Percentiles rank a stretch among this genome's conserved stretches.
phyloP scores from a whole-genome alignment of 2,888 invertebrate genomes.

The Prosopocoilus inquinatus region DNA sequence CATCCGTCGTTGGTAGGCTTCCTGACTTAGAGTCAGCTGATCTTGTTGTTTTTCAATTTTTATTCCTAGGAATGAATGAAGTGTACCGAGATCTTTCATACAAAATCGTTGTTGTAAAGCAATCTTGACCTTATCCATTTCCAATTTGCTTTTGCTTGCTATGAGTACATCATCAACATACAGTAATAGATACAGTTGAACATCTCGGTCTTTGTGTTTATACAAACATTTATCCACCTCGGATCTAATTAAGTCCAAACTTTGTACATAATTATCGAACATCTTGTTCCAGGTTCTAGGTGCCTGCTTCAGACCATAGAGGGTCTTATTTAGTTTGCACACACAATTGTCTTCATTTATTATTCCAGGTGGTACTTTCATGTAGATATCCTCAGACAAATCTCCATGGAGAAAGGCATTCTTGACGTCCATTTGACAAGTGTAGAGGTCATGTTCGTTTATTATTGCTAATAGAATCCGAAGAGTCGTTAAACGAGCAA shows the following conservation, averaged over 20 bases:
- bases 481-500: background rate
- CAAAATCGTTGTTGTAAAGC: background rate
- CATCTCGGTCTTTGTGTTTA: background rate
- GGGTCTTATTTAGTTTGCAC: background rate
- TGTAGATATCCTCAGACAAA: background rate
- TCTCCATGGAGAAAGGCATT: background rate
- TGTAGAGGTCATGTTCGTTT: background rate
- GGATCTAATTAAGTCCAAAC: background rate
- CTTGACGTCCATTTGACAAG: background rate
- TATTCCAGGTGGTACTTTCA: background rate
- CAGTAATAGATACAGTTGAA: background rate
- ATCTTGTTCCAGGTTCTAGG: background rate
- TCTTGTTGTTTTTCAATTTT: background rate
- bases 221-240: background rate
- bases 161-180: background rate
- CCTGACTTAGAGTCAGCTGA: background rate
- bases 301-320: background rate
- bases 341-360: background rate
- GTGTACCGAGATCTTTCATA: background rate
- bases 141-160: background rate
- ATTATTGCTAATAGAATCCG: background rate
- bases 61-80: background rate
- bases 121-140: background rate
- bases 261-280: background rate
- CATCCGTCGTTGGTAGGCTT: background rate